phyloP scores from a whole-genome alignment of 2,888 invertebrate genomes.

The Pantelozetes paolii region DNA sequence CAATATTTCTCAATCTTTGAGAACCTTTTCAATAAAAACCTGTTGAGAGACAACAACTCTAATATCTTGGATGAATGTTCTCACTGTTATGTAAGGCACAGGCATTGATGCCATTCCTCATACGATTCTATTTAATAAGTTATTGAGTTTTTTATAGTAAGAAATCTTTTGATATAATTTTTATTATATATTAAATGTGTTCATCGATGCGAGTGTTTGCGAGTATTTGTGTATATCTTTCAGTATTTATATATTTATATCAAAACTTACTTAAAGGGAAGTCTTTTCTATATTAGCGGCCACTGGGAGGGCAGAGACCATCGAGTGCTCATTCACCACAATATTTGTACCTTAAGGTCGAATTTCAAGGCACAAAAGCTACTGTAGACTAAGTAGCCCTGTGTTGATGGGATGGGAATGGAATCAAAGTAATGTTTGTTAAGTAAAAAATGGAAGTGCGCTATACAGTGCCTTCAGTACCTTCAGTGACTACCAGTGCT shows the following conservation, averaged over 20 bases:
- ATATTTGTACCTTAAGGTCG: slow-evolving; percentile 19
- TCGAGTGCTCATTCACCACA: slow-evolving; percentile 34
- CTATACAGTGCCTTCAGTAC: background rate
- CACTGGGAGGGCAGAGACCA: slow-evolving; percentile 16
- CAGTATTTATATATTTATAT: slow-evolving; percentile 36
- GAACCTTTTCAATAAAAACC: background rate
- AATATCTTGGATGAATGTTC: background rate
- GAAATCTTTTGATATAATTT: slow-evolving; percentile 21
- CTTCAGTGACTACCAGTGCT: too few species aligned
- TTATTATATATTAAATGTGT: background rate
- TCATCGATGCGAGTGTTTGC: slow-evolving; percentile 24
- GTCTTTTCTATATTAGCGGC: slow-evolving; percentile 26
- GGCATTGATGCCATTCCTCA: background rate
- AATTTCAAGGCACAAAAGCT: slow-evolving; percentile 19
- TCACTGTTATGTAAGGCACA: slow-evolving; percentile 3
- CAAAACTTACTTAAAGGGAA: slow-evolving; percentile 26
- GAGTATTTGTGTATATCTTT: too few species aligned
- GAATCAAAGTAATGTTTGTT: slow-evolving; percentile 27
- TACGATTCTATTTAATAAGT: slow-evolving; percentile 5
- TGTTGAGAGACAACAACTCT: slow-evolving; percentile 29
- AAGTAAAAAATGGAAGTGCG: slow-evolving; percentile 2
- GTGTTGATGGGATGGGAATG: slow-evolving; percentile 16
- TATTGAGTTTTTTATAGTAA: background rate
- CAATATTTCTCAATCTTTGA: background rate
- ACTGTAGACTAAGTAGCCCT: slow-evolving; percentile 23